A percentile compares a stretch with the other conserved stretches of the same genome.
phyloP scores from a whole-genome alignment of 2,797 vertebrate genomes.

The Channallabes apus region DNA sequence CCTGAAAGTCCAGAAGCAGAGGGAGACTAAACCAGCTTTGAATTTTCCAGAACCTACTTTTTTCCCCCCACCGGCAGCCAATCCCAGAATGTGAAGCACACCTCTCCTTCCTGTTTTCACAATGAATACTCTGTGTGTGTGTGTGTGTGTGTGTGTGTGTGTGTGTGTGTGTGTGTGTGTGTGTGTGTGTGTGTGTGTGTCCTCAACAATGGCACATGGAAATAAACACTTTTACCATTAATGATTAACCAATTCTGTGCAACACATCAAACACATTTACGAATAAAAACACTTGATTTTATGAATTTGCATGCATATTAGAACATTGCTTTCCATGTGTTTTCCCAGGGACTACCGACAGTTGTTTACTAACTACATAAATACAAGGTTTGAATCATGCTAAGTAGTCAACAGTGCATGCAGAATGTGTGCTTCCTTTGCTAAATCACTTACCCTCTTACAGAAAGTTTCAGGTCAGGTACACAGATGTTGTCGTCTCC shows the following conservation, averaged over 20 bases:
- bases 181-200: background rate
- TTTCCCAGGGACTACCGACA: background rate
- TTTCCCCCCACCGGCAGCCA: constrained; percentile 30
- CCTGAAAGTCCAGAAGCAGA: constrained; percentile 21
- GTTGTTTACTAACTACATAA: background rate
- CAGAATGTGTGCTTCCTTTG: constrained; percentile 23
- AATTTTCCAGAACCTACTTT: constrained; percentile 46
- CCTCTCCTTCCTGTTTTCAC: constrained; percentile 61
- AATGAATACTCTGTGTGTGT: background rate
- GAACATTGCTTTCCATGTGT: background rate
- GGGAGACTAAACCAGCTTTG: constrained; percentile 39
- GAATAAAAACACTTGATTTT: background rate
- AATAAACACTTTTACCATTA: constrained; percentile 29
- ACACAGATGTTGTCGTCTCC: constrained; percentile 95
- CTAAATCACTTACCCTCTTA: constrained; percentile 77
- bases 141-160: background rate
- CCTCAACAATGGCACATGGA: constrained; percentile 19
- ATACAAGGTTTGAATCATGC: constrained; percentile 8
- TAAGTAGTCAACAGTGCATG: background rate
- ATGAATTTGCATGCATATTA: background rate
- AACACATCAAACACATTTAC: constrained; percentile 27
- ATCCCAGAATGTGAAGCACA: constrained; percentile 60
- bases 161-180: constrained; percentile 3
- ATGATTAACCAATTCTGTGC: constrained; percentile 11
- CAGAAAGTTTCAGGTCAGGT: constrained; percentile 87